Conservation (phyloP, 1,140 invertebrate genomes). For the Homarus americanus region DNA sequence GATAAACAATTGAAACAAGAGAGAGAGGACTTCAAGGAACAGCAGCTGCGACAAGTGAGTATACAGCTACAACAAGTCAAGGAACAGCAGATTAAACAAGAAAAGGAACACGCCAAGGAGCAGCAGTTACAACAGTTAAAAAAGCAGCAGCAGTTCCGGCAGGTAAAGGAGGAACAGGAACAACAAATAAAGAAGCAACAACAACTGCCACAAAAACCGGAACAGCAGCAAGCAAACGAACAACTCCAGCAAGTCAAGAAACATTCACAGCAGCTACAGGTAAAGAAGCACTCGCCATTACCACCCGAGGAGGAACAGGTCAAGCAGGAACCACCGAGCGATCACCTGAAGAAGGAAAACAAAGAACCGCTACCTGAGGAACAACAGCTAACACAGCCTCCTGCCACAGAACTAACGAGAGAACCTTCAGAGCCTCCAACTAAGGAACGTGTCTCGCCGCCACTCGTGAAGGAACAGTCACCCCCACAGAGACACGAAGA, state of each 20-base stretch:
- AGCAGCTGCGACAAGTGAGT: background rate
- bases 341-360: background rate
- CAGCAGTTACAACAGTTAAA: background rate
- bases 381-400: too few species aligned
- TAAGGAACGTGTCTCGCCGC: too few species aligned
- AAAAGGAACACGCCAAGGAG: conserved; percentile 4
- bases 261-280: background rate
- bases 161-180: background rate
- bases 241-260: background rate
- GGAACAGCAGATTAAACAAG: background rate
- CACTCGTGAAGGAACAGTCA: background rate
- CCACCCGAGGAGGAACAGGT: background rate
- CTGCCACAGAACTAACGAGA: conserved; percentile 3
- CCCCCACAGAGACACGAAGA: too few species aligned
- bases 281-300: background rate
- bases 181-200: conserved; percentile 4
- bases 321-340: background rate
- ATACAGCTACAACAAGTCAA: conserved; percentile 25
- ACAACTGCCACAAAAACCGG: background rate
- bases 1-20: background rate
- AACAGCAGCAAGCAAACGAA: background rate
- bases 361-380: too few species aligned
- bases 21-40: background rate
- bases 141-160: background rate
- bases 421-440: too few species aligned